Percentiles rank a stretch among this genome's conserved stretches.
Evolutionary conservation across 2,888 invertebrate genomes (phyloP).

Genomic region (Polyommatus icarus): DNA sequence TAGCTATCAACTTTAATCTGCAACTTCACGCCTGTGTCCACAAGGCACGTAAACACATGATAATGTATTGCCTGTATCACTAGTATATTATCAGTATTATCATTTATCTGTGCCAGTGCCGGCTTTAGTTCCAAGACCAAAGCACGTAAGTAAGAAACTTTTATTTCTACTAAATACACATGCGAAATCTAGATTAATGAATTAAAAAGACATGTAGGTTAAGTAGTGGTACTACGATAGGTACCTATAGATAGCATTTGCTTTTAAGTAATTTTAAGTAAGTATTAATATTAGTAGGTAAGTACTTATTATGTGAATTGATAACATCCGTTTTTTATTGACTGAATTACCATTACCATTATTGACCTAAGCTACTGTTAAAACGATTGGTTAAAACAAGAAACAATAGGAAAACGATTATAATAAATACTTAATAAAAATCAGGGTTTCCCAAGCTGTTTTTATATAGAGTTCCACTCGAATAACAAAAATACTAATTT

Average conservation of each 20-base stretch:
- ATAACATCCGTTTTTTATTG: neutral
- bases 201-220: no score
- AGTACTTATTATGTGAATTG: neutral
- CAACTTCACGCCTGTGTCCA: neutral
- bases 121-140: neutral
- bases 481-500: no score
- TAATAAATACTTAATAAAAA: no score
- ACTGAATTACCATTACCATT: no score
- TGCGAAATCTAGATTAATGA: no score
- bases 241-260: no score
- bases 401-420: no score
- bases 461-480: no score
- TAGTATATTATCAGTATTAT: neutral
- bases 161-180: neutral
- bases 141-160: neutral
- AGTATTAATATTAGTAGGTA: neutral
- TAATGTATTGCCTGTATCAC: neutral
- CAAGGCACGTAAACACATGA: neutral
- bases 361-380: no score
- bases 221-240: no score
- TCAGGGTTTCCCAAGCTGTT: no score
- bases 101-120: neutral
- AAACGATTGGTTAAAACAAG: no score
- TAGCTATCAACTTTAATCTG: neutral
- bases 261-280: neutral